Evolutionary conservation across 2,797 vertebrate genomes (phyloP).

Genomic region (Distichodus sexfasciatus): DNA sequence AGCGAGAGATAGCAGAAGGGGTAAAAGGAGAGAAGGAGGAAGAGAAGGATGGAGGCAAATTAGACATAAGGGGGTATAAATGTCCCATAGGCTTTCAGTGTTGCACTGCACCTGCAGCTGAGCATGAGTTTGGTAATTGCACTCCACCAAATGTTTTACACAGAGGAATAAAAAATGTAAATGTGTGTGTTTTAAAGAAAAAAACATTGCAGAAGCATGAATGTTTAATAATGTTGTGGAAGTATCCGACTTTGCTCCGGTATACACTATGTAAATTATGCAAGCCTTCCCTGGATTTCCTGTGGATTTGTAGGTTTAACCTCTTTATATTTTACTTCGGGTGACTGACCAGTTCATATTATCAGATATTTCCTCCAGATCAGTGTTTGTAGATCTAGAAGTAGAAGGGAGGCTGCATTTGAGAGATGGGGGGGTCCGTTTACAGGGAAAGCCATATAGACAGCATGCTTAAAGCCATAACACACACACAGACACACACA

Average conservation of each 20-base stretch:
- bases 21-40: neutral
- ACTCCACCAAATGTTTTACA: constrained; percentile 32
- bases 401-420: neutral
- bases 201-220: constrained; percentile 42
- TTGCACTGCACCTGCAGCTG: constrained; percentile 54
- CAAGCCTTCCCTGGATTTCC: neutral
- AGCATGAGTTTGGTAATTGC: constrained; percentile 54
- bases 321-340: too few species aligned
- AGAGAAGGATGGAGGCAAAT: constrained; percentile 26
- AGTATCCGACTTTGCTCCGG: neutral
- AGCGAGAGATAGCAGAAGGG: constrained; percentile 18
- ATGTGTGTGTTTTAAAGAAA: constrained; percentile 56
- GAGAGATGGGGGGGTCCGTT: constrained; percentile 38
- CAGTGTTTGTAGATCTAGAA: constrained; percentile 20
- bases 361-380: constrained; percentile 9
- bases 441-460: constrained; percentile 13
- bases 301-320: too few species aligned
- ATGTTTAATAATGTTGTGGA: constrained; percentile 48
- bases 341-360: neutral
- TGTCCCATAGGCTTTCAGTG: constrained; percentile 45
- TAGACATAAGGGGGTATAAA: constrained; percentile 49
- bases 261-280: neutral
- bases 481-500: neutral
- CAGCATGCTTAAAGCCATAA: neutral
- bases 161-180: constrained; percentile 48